Evolutionary conservation across 2,113 vertebrate genomes (phyloP), one percentile per base, ranked within the genome.

Genomic region (Daboia siamensis): DNA sequence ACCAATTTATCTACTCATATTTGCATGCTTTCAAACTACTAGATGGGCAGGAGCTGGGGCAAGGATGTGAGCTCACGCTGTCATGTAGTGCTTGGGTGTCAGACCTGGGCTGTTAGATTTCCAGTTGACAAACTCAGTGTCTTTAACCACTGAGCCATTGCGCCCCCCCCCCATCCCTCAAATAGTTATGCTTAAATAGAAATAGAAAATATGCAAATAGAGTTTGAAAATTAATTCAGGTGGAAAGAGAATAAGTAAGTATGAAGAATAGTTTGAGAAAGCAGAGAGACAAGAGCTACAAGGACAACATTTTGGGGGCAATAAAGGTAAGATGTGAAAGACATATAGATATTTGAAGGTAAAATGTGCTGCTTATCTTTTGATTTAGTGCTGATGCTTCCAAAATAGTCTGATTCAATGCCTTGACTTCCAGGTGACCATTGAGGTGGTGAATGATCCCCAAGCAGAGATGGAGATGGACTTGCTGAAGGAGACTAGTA

Each of bases 391-490:
- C 64, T 91, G n/a, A 90, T 21, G 5, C 56, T 90, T 51, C 88
- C 51, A 39, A 85, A 85, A 88, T 87, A 59, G 29, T 33, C 23
- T 1, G 12, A 80, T 88, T 56, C 93, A 39, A 0, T 46, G 2
- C 92, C 87, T 93, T 95, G 89, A 51, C 93, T 51, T 89, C 0
- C 92, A 99, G 99, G 99, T 99, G 44, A 99, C 98, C 93, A 98
- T 99, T 0, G 98, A 99, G 96, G 98, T 99, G 84, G 98, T 98
- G 74, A 98, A 98, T 29, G 97, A 98, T 93, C 97, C 98, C 93
- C 98, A 98, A 96, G 97, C 98, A 0, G 98, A 99, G 95, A 97
- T 98, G 33, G 98, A 99, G 95, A 98, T 98, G 98, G 98, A 98
- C 92, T 96, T 98, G 24, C 93, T 98, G 94, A 98, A 98, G 23